Evolutionary conservation across 2,113 vertebrate species (phyloP), one percentile per base, ranked within the genome.

Genomic region (Setophaga coronata): DNA sequence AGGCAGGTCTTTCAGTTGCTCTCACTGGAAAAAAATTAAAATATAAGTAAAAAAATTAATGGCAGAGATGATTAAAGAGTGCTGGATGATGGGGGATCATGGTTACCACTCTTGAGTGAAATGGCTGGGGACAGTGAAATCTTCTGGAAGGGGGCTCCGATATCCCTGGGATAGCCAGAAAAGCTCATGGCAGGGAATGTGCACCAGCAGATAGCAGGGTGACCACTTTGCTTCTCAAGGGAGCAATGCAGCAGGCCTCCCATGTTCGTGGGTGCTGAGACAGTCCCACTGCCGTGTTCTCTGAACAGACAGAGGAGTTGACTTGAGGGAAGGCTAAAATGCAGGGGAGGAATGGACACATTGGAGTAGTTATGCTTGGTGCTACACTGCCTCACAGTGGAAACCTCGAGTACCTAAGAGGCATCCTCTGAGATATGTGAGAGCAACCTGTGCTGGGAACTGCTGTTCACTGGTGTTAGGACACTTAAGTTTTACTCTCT

Each of bases 261-360:
- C 0, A 0, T 60, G 38, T 36, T 43, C 0, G 0, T 13, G 43
- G 14, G 29, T 5, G 12, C 20, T 10, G 50, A 47, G 50, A 53
- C 40, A 60, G 26, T 60, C 20, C 15, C 0, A 3, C 13, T 71
- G 18, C 8, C 74, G 9, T 3, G 14, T 34, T 53, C 20, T 60
- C 67, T 76, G 34, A 42, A 40, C 58, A 51, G 12, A 28, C n/a
- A 6, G 48, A 56, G 25, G n/a, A 80, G 54, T 12, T 51, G 45
- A 36, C 21, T 2, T 25, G 10, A 40, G 20, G 20, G 23, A 48
- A 28, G 25, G 47, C 34, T 16, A 67, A 23, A 50, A 48, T 34
- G n/a, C 51, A 23, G 18, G 48, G 61, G 4, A 34, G 34, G 14
- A 42, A 33, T 16, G 18, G 15, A 16, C 14, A 4, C 1, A 0